A percentile compares a stretch with the other conserved stretches of the same genome.
Conservation (phyloP, 2,888 invertebrate species). For the Campoplex capitator region DNA sequence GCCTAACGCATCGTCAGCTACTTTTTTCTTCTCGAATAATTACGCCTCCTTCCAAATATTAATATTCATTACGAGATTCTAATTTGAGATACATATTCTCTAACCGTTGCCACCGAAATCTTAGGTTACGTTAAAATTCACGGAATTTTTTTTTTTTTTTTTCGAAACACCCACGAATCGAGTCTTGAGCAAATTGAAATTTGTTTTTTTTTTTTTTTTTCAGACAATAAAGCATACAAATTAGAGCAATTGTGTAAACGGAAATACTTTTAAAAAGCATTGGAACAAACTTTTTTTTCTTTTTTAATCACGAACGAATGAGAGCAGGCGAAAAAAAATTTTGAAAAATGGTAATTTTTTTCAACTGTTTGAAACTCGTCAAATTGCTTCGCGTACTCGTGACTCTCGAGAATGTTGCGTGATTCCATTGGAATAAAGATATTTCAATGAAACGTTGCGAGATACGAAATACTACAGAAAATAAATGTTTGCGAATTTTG, state of each 20-base stretch:
- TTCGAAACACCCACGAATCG: not conserved
- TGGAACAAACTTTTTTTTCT: not conserved
- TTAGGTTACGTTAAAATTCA: not conserved
- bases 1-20: not conserved
- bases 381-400: too few species aligned
- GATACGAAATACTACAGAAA: too few species aligned
- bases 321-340: not conserved
- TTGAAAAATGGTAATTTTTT: too few species aligned
- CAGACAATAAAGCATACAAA: not conserved
- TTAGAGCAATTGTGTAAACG: not conserved
- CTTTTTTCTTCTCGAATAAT: slow-evolving; percentile 1
- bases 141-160: not conserved
- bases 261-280: not conserved
- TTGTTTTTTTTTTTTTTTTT: not conserved
- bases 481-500: too few species aligned
- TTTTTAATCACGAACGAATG: not conserved
- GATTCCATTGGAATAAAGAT: too few species aligned
- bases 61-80: slow-evolving; percentile 22
- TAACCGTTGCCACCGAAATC: not conserved
- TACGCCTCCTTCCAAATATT: slow-evolving; percentile 11
- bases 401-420: too few species aligned
- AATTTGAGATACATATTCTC: slow-evolving; percentile 1
- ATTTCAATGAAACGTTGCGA: too few species aligned
- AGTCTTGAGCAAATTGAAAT: not conserved
- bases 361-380: too few species aligned